Evolutionary conservation across 2,797 vertebrate species (phyloP).

Genomic region (Gallinago stenura): DNA sequence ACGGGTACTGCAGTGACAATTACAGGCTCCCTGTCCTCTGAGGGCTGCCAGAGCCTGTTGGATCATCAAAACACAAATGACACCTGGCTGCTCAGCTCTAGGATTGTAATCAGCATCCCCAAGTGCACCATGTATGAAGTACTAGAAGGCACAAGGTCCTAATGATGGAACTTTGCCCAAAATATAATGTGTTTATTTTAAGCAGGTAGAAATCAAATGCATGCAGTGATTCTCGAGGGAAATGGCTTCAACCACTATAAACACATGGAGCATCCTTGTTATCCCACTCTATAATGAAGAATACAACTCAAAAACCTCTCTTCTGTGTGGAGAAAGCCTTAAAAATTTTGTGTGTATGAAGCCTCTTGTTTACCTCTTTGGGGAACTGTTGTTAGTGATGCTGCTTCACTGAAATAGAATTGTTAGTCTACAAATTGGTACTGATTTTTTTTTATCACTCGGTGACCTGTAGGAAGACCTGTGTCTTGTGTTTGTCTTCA

Average conservation of each 20-base stretch:
- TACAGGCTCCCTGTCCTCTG: background rate
- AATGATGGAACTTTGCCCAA: background rate
- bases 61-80: background rate
- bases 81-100: background rate
- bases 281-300: background rate
- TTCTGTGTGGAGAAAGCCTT: background rate
- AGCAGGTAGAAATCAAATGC: background rate
- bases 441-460: background rate
- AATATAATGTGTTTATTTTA: background rate
- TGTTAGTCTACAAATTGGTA: background rate
- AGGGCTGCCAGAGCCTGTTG: slow-evolving; percentile 10
- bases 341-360: background rate
- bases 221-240: background rate
- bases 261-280: background rate
- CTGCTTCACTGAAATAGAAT: background rate
- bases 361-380: background rate
- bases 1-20: background rate
- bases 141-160: background rate
- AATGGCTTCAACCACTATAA: background rate
- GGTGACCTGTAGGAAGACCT: background rate
- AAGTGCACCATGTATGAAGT: background rate
- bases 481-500: background rate
- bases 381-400: background rate
- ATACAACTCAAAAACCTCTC: background rate
- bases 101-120: background rate